These are phyloP conservation scores for Philopotamus ludificatus DNA, from an alignment of 1,140 invertebrate genomes.

Conservation along the genomic window DNA sequence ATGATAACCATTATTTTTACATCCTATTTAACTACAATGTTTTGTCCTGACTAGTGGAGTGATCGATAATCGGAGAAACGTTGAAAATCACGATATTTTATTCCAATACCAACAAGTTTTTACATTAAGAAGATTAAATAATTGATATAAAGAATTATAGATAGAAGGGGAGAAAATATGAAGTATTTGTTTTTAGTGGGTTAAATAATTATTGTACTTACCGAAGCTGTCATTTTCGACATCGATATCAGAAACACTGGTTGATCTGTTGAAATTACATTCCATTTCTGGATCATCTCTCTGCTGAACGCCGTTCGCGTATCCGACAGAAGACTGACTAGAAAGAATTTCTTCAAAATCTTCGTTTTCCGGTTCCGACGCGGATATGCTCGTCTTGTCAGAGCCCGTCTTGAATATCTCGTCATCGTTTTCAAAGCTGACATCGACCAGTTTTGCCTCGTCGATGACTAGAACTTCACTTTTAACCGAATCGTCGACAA, in stretches of 20 bases:
- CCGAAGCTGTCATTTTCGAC: conserved; percentile 20
- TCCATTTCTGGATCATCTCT: conserved; percentile 6
- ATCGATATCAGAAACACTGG: conserved; percentile 13
- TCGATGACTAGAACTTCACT: not conserved
- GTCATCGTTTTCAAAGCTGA: not conserved
- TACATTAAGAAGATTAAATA: too few species aligned
- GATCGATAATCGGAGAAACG: too few species aligned
- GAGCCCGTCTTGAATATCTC: conserved; percentile 4
- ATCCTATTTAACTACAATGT: too few species aligned
- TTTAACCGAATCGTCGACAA: not conserved
- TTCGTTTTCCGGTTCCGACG: conserved; percentile 17
- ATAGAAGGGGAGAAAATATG: too few species aligned
- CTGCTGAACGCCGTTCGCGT: not conserved
- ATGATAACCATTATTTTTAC: too few species aligned
- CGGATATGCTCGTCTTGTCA: conserved; percentile 13
- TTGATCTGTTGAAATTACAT: not conserved
- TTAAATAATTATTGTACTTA: too few species aligned
- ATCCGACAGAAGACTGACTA: not conserved
- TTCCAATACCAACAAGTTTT: too few species aligned
- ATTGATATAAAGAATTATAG: too few species aligned
- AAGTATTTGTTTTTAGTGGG: too few species aligned
- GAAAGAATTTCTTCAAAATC: conserved; percentile 21
- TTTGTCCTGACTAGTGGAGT: too few species aligned
- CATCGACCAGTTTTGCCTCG: not conserved
- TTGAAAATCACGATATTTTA: too few species aligned